Conservation (phyloP, 2,888 invertebrate species). For the Drosophila gaucha region DNA sequence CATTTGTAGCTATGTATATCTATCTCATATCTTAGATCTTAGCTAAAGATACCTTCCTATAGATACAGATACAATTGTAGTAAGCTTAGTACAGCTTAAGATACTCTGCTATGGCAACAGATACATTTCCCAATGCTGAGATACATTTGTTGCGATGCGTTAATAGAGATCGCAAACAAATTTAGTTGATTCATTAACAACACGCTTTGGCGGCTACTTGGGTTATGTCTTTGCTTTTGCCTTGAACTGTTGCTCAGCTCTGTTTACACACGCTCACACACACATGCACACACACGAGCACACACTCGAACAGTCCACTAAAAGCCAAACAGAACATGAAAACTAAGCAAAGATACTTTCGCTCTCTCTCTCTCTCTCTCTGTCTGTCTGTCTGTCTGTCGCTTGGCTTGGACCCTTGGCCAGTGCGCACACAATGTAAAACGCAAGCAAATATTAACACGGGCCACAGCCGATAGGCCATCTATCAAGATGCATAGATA, state of each 20-base stretch:
- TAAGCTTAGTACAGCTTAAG: neutral
- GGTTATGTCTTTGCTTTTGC: slow-evolving; percentile 2
- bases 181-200: slow-evolving; percentile 49
- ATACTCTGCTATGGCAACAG: neutral
- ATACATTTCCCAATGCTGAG: neutral
- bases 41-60: neutral
- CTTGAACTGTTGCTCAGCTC: slow-evolving; percentile 51
- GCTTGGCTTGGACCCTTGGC: slow-evolving; percentile 42
- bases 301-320: slow-evolving; percentile 56
- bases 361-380: neutral
- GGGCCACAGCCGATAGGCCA: slow-evolving; percentile 58
- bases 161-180: slow-evolving; percentile 34
- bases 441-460: slow-evolving; percentile 78
- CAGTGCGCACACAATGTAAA: slow-evolving; percentile 73
- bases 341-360: slow-evolving; percentile 62
- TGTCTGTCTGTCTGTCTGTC: slow-evolving; percentile 5
- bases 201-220: slow-evolving; percentile 22
- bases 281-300: neutral
- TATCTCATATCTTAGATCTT: neutral
- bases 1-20: neutral
- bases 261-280: slow-evolving; percentile 32
- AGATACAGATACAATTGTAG: neutral
- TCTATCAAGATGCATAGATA: slow-evolving; percentile 38
- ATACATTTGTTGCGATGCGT: slow-evolving; percentile 18
- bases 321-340: slow-evolving; percentile 75